Base-by-base conservation (phyloP, 2,113 vertebrate genomes). In the Vulpes ferrilata region DNA sequence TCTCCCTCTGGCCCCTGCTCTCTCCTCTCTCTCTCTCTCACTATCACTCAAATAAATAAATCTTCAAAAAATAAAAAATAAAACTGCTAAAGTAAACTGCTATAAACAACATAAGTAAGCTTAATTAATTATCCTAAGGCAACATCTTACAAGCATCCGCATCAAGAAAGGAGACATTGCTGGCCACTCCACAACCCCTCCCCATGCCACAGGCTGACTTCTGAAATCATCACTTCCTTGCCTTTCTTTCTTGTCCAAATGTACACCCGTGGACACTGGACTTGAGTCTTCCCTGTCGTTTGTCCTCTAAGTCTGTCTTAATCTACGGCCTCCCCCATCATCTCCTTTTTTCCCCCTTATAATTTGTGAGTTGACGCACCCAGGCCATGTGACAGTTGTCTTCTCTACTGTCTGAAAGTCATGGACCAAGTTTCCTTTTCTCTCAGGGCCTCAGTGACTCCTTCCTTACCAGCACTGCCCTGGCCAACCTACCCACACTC, bases 301-400 rank as follows among this genome's bases (percentile, higher is more conserved):
- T 96, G 76, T 53, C 83, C 55, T 62, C 86, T 51, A 81, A 81
- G 65, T 88, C 30, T 65, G 53, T 78, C 73, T 92, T 82, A 71
- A 87, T 48, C 23, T 69, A 20, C 35, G 48, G 55, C 35, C 30
- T 32, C 27, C 60, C 51, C 59, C 9, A 57, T 48, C 30, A 32
- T 6, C 60, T 38, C 15, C 43, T 27, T 76, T 48, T 67, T 53
- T 60, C 12, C 25, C 32, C 32, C 82, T 71, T 71, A 69, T 20
- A 65, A 71, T 73, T 73, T 51, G 53, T 22, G 20, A 59, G 20
- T 11, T 59, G 55, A 59, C 5, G 43, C 64, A 12, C 5, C 43
- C 60, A 74, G 35, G 67, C 64, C 4, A 2, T 8, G 22, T 19
- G 32, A 55, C 76, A 38, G 0, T 25, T 25, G 57, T 22, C 30